Evolutionary conservation across 2,888 invertebrate genomes (phyloP).

Genomic region (Ferrisia virgata): DNA sequence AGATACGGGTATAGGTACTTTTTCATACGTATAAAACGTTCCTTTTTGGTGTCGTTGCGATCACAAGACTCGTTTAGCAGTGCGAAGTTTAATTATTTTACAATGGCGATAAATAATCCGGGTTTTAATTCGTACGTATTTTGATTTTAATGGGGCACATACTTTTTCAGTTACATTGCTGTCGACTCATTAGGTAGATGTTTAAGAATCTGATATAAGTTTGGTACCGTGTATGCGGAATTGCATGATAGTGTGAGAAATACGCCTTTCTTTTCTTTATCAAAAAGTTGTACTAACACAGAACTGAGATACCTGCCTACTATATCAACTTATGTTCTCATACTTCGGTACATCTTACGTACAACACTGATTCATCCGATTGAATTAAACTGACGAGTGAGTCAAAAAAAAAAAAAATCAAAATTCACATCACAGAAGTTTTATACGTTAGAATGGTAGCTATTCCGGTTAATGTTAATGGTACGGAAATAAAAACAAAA

Average conservation of each 20-base stretch:
- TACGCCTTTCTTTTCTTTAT: background rate
- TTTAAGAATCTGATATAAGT: background rate
- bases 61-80: constrained; percentile 26
- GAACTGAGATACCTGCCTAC: too few relatives aligned
- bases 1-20: background rate
- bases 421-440: too few relatives aligned
- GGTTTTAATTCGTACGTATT: constrained; percentile 28
- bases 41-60: background rate
- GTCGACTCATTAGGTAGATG: constrained; percentile 22
- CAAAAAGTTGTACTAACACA: background rate
- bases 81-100: constrained; percentile 28
- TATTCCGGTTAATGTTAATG: too few relatives aligned
- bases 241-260: constrained; percentile 28
- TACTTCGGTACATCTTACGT: background rate
- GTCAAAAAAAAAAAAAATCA: background rate
- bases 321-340: background rate
- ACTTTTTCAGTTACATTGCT: constrained; percentile 12
- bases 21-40: background rate
- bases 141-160: constrained; percentile 35
- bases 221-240: background rate
- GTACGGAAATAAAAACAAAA: too few relatives aligned
- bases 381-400: background rate
- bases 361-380: background rate
- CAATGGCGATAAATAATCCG: constrained; percentile 34
- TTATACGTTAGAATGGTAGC: too few relatives aligned